A percentile compares a stretch with the other conserved stretches of the same genome.
Conservation (phyloP, 1,140 invertebrate genomes). For the Drosophila pallidifrons region DNA sequence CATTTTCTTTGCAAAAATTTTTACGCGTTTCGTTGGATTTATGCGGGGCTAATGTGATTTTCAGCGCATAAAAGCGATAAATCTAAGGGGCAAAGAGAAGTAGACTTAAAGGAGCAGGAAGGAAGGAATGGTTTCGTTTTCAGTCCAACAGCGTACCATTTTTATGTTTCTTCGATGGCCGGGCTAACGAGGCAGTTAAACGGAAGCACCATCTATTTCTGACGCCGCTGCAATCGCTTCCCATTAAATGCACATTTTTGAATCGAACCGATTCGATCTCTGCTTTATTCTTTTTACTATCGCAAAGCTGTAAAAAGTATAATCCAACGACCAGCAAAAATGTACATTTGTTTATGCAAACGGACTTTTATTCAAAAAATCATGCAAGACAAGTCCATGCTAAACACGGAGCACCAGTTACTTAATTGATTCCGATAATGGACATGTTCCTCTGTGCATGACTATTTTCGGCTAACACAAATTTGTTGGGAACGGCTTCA, state of each 20-base stretch:
- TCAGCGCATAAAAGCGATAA: constrained; percentile 78
- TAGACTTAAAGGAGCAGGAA: neutral
- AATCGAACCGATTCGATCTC: constrained; percentile 12
- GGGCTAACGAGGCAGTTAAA: constrained; percentile 73
- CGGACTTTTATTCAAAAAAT: constrained; percentile 32
- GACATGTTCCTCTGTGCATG: constrained; percentile 3
- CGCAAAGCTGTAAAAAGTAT: neutral
- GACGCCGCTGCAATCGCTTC: constrained; percentile 46
- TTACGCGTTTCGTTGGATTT: constrained; percentile 73
- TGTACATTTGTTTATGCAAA: constrained; percentile 44
- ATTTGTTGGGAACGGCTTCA: too few relatives aligned
- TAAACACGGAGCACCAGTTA: constrained; percentile 28
- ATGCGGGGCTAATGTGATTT: constrained; percentile 76
- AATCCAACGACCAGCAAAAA: constrained; percentile 16
- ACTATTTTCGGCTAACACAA: neutral
- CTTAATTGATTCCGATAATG: constrained; percentile 50
- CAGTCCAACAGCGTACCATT: constrained; percentile 57
- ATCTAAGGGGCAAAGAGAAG: constrained; percentile 45
- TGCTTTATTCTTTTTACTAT: neutral
- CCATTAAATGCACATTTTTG: constrained; percentile 72
- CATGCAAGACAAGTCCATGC: constrained; percentile 18
- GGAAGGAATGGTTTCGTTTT: constrained; percentile 49
- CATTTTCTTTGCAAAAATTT: constrained; percentile 61
- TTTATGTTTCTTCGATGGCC: constrained; percentile 50
- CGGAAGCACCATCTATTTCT: constrained; percentile 52